Evolutionary conservation across 2,113 vertebrate genomes (phyloP).

Genomic region (Drymodes brunneopygia): DNA sequence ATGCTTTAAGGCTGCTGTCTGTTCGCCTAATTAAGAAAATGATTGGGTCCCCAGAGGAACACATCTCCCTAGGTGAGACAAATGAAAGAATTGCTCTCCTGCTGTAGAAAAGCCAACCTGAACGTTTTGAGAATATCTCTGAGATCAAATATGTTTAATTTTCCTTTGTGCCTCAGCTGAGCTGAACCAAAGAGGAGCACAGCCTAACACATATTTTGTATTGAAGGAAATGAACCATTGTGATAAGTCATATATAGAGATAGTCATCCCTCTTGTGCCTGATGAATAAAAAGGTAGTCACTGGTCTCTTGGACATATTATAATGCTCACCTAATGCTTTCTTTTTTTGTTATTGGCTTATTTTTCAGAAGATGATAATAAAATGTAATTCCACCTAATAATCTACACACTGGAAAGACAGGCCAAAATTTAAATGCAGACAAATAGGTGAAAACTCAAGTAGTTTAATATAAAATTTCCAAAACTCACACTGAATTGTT

Average conservation of each 20-base stretch:
- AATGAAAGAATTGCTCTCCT: not conserved
- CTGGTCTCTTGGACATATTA: not conserved
- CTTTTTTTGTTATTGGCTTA: not conserved
- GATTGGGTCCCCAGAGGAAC: not conserved
- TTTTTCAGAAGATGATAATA: not conserved
- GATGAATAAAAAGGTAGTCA: not conserved
- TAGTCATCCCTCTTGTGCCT: not conserved
- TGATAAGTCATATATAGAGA: not conserved
- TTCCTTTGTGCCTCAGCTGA: not conserved
- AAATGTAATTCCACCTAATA: not conserved
- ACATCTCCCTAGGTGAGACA: not conserved
- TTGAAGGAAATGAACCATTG: not conserved
- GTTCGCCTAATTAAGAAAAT: constrained; percentile 27
- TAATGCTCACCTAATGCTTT: not conserved
- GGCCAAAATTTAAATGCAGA: not conserved
- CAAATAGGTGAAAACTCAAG: not conserved
- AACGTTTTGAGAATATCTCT: not conserved
- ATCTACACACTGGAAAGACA: not conserved
- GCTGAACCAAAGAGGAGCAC: not conserved
- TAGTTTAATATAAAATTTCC: not conserved
- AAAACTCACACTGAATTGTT: not conserved
- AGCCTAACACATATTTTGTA: not conserved
- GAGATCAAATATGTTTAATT: not conserved
- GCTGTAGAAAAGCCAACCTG: not conserved
- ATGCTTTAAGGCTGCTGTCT: not conserved